Evolutionary conservation across 2,113 vertebrate genomes (phyloP), one percentile per base, ranked within the genome.

Genomic region (Platichthys stellatus): DNA sequence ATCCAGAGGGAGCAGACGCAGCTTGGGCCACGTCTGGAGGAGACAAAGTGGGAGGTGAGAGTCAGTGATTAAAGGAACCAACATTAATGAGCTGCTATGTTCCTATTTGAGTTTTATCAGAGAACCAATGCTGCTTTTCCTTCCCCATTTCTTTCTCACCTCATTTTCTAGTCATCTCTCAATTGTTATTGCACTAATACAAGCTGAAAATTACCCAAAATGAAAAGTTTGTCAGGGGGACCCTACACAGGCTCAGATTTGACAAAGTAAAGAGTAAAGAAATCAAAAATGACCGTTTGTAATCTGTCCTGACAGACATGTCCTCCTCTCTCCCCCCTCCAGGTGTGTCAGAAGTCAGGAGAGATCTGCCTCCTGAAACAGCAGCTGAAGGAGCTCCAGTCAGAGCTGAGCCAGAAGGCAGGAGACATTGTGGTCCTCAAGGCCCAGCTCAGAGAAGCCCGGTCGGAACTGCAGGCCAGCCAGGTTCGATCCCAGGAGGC

Each of bases 321-420:
- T 58, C 1, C 5, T 10, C 1, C 35, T 40, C 15, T 9, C 4
- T 43, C 21, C 6, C 45, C 0, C 51, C 12, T 56, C 54, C 86
- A 99, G 98, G 98, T 99, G 63, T 99, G 98, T 92, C 98, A 99
- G 93, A 99, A 99, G 89, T 97, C 97, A 0, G 98, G 98, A 0
- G 98, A 99, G 93, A 99, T 99, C 92, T 98, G 97, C 3, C 94
- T 99, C 73, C 94, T 99, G 76, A 99, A 98, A 94, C 98, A 98
- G 88, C 98, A 99, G 91, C 93, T 99, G 90, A 99, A 98, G 90
- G 97, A 99, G 69, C 93, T 97, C 0, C 97, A 98, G 92, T 94
- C 95, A 0, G 98, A 99, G 90, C 94, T 97, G 82, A 93, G 94
- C 0, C 96, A 97, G 92, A 97, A 97, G 76, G 94, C 96, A 0